A percentile compares a stretch with the other conserved stretches of the same genome.
Conservation (phyloP, 1,140 invertebrate genomes). For the Drosophila kikkawai region DNA sequence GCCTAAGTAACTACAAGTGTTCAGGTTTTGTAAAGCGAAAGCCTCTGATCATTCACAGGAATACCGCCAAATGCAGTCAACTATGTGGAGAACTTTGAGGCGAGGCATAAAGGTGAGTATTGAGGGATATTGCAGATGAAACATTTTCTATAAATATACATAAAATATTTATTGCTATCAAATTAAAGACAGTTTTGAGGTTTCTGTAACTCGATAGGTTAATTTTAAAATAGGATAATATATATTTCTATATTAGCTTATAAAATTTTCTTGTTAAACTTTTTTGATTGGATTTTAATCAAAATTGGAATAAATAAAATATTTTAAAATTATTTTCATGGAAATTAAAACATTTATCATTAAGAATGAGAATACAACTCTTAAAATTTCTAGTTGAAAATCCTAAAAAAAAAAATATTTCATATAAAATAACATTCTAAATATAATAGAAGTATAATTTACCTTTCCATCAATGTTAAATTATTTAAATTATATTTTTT, state of each 20-base stretch:
- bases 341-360: no score
- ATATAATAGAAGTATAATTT: not conserved
- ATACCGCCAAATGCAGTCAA: conserved; percentile 84
- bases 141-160: not conserved
- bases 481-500: not conserved
- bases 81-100: conserved; percentile 79
- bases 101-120: conserved; percentile 78
- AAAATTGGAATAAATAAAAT: no score
- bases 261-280: no score
- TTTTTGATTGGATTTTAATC: no score
- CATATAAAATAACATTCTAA: not conserved
- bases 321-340: no score
- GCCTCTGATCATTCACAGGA: conserved; percentile 47
- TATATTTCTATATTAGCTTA: no score
- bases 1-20: not conserved
- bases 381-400: not conserved
- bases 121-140: no score
- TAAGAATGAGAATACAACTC: no score
- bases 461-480: not conserved
- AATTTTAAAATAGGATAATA: no score
- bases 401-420: not conserved
- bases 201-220: no score
- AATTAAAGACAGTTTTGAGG: no score
- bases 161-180: no score
- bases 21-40: not conserved